A percentile compares a stretch with the other conserved stretches of the same genome.
phyloP scores from a whole-genome alignment of 2,113 vertebrate genomes.

The Pristiophorus japonicus region DNA sequence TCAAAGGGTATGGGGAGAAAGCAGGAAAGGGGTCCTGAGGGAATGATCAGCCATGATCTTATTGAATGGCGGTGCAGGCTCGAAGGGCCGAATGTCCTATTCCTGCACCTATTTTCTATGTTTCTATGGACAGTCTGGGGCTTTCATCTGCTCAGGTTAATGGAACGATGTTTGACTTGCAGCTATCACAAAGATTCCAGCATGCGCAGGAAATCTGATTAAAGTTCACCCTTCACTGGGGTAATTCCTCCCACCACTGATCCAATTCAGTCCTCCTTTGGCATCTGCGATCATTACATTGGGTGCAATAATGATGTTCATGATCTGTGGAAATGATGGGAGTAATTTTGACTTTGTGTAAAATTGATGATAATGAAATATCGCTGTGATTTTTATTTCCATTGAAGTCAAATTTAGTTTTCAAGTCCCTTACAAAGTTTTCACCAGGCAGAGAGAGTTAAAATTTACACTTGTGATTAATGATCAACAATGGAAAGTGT shows the following conservation, averaged over 20 bases:
- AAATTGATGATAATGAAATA: background rate
- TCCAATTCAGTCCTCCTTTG: background rate
- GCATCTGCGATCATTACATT: background rate
- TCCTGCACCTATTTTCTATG: too few species aligned
- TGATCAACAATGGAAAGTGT: background rate
- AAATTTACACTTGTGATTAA: background rate
- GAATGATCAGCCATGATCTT: too few species aligned
- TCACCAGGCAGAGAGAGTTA: background rate
- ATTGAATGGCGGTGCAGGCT: too few species aligned
- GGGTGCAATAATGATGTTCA: background rate
- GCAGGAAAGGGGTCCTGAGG: too few species aligned
- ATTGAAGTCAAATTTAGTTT: background rate
- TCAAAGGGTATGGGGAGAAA: too few species aligned
- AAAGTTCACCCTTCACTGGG: background rate
- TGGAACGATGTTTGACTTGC: constrained; percentile 13
- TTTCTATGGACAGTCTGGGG: too few species aligned
- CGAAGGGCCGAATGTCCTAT: too few species aligned
- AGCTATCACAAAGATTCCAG: background rate
- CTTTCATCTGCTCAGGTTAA: background rate
- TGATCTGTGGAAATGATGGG: background rate
- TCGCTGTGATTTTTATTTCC: background rate
- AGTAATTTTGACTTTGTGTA: background rate
- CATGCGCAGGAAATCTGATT: background rate
- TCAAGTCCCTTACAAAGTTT: background rate
- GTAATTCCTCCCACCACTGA: background rate